phyloP scores from a whole-genome alignment of 2,113 vertebrate genomes.

The Microcebus ravelobensis region DNA sequence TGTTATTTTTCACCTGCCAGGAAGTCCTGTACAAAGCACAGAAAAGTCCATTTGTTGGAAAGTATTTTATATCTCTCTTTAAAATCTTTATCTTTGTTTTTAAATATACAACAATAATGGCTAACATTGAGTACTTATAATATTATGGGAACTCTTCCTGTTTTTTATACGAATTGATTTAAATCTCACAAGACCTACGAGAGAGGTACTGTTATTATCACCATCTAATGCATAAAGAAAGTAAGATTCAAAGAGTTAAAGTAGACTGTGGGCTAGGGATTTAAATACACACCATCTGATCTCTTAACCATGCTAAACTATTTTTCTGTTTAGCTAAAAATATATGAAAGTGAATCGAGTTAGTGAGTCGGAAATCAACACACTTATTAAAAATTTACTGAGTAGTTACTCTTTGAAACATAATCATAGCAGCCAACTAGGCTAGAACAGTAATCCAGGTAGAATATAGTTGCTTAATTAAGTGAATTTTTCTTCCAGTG shows the following conservation, averaged over 20 bases:
- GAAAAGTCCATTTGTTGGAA: conserved; percentile 6
- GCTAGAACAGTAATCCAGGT: neutral
- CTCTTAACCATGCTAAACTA: neutral
- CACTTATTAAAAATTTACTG: conserved; percentile 4
- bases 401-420: neutral
- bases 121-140: neutral
- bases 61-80: conserved; percentile 10
- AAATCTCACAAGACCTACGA: neutral
- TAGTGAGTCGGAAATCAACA: conserved; percentile 1
- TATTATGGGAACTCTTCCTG: neutral
- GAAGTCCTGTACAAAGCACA: neutral
- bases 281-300: neutral
- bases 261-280: neutral
- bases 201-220: neutral
- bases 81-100: conserved; percentile 22
- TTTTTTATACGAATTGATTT: neutral
- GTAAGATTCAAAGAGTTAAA: neutral
- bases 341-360: neutral
- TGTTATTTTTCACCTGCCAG: conserved; percentile 69
- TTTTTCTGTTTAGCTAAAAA: conserved; percentile 4
- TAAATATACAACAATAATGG: neutral
- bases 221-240: neutral
- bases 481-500: neutral
- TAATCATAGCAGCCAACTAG: neutral
- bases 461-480: neutral